These are phyloP conservation scores for Auanema sp. DNA, from an alignment of 2,888 invertebrate species.

Conservation along the genomic window DNA sequence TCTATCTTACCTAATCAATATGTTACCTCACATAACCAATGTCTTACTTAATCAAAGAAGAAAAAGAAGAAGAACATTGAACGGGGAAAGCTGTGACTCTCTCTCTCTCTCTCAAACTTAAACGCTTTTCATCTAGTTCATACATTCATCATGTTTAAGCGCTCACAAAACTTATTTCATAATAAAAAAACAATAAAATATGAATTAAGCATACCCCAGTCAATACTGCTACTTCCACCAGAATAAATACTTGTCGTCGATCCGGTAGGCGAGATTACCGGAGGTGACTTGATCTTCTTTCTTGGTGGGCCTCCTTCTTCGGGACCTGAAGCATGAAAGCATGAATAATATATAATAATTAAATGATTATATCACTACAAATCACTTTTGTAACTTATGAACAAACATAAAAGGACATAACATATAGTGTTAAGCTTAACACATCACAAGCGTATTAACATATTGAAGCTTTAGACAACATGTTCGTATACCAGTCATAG, in stretches of 20 bases:
- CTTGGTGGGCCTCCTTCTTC: slow-evolving; percentile 64
- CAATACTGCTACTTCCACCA: slow-evolving; percentile 61
- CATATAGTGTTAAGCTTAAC: too few species aligned
- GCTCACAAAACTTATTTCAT: too few species aligned
- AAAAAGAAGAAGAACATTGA: slow-evolving; percentile 3
- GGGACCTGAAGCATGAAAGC: slow-evolving; percentile 51
- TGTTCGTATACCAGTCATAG: slow-evolving; percentile 16
- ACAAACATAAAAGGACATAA: too few species aligned
- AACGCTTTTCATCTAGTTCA: too few species aligned
- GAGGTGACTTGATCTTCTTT: slow-evolving; percentile 64
- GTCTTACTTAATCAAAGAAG: too few species aligned
- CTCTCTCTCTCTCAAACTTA: background rate
- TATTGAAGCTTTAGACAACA: background rate
- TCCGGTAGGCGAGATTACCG: slow-evolving; percentile 64
- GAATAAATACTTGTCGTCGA: slow-evolving; percentile 62
- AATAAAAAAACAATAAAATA: too few species aligned
- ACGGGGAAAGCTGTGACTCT: background rate
- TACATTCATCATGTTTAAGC: too few species aligned
- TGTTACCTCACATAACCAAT: too few species aligned
- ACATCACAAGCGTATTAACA: too few species aligned
- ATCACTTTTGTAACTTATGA: slow-evolving; percentile 11
- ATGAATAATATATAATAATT: too few species aligned
- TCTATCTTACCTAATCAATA: too few species aligned
- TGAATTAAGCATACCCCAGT: slow-evolving; percentile 53
- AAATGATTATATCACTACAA: slow-evolving; percentile 3